These are phyloP conservation scores for Drosophila baimaii DNA, from an alignment of 1,140 invertebrate species.

Conservation along the genomic window DNA sequence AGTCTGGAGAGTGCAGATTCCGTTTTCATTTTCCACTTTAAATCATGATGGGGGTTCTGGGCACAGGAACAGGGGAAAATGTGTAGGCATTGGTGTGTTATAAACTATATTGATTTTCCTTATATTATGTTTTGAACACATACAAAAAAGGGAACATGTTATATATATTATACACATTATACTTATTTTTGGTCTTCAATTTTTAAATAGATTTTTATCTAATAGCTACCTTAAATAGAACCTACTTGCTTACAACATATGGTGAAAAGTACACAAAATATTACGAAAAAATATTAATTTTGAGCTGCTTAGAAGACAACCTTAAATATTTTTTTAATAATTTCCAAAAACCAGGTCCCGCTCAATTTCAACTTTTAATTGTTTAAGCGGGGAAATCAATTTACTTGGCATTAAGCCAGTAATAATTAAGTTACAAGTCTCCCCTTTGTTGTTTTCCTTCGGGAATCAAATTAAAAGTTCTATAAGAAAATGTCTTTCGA, in stretches of 20 bases:
- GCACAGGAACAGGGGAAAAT: too few species aligned
- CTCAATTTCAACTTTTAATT: constrained; percentile 8
- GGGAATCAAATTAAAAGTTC: constrained; percentile 42
- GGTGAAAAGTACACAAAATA: neutral
- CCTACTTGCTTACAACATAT: too few species aligned
- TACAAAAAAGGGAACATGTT: too few species aligned
- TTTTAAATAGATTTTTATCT: too few species aligned
- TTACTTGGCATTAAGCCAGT: constrained; percentile 2
- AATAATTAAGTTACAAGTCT: constrained; percentile 12
- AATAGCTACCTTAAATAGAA: too few species aligned
- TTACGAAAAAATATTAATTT: neutral
- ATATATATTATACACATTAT: too few species aligned
- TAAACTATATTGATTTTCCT: too few species aligned
- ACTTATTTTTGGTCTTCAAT: too few species aligned
- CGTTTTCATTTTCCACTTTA: neutral
- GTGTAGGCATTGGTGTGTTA: too few species aligned
- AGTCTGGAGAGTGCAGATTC: neutral
- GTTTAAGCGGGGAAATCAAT: constrained; percentile 35
- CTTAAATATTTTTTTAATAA: neutral
- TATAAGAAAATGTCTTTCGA: neutral
- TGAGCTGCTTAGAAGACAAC: neutral
- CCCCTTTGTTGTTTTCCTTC: neutral
- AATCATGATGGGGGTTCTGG: neutral
- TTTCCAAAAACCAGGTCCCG: neutral
- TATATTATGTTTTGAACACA: too few species aligned